phyloP scores from a whole-genome alignment of 1,140 invertebrate species.

The Drosophila quadrilineata region DNA sequence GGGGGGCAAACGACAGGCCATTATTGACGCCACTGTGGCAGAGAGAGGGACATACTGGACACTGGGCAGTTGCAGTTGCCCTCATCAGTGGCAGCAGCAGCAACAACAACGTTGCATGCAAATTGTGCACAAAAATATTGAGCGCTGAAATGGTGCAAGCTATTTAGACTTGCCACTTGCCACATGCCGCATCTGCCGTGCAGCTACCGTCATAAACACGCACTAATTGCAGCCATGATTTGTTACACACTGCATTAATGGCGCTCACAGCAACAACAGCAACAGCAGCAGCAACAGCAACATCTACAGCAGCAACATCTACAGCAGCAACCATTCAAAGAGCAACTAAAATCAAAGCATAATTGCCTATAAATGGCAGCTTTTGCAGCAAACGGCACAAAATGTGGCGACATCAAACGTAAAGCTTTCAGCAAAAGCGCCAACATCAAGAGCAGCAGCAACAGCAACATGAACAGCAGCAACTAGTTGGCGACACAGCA shows the following conservation, averaged over 20 bases:
- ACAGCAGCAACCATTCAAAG: conserved; percentile 35
- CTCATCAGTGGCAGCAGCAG: conserved; percentile 42
- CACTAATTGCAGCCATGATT: conserved; percentile 77
- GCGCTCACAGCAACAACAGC: conserved; percentile 43
- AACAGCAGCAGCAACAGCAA: conserved; percentile 11
- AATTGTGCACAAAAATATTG: conserved; percentile 64
- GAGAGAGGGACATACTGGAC: conserved; percentile 14
- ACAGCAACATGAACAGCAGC: conserved; percentile 10
- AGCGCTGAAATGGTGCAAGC: conserved; percentile 55
- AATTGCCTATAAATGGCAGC: conserved; percentile 76
- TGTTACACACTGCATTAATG: conserved; percentile 67
- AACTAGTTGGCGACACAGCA: conserved; percentile 39
- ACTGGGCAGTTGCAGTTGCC: conserved; percentile 18
- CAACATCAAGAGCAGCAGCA: conserved; percentile 29
- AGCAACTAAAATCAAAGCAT: conserved; percentile 64
- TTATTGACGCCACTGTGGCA: conserved; percentile 74
- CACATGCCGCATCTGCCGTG: background rate
- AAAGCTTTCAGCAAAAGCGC: conserved; percentile 48
- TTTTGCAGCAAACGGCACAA: conserved; percentile 41
- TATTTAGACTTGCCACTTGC: conserved; percentile 17
- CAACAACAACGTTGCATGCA: conserved; percentile 52
- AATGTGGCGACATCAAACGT: conserved; percentile 64
- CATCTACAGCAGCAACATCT: conserved; percentile 13
- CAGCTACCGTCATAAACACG: conserved; percentile 69
- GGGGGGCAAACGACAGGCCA: conserved; percentile 67